Evolutionary conservation across 2,888 invertebrate genomes (phyloP).

Genomic region (Acanthacorydalis orientalis): DNA sequence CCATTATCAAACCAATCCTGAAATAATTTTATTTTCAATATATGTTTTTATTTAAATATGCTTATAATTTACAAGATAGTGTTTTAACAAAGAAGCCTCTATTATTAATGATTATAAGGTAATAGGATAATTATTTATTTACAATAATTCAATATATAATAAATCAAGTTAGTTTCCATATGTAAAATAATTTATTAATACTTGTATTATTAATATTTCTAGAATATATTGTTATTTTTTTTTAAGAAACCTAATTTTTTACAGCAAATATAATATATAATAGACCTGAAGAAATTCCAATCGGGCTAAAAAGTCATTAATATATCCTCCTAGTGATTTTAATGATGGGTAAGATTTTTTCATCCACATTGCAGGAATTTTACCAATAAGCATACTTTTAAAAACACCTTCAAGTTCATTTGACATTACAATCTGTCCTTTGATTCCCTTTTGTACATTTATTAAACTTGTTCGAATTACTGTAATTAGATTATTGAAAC

Average conservation of each 20-base stretch:
- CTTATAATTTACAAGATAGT: too few relatives aligned
- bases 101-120: too few relatives aligned
- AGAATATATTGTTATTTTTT: neutral
- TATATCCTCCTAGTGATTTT: constrained; percentile 76
- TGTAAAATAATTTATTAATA: too few relatives aligned
- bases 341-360: constrained; percentile 79
- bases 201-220: too few relatives aligned
- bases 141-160: too few relatives aligned
- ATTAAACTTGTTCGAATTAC: constrained; percentile 56
- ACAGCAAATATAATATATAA: neutral
- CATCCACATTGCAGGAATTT: constrained; percentile 72
- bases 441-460: constrained; percentile 72
- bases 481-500: constrained; percentile 55
- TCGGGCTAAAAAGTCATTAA: constrained; percentile 69
- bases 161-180: too few relatives aligned
- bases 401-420: constrained; percentile 72
- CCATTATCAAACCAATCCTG: constrained; percentile 71
- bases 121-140: too few relatives aligned
- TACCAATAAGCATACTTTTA: constrained; percentile 64
- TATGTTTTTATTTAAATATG: too few relatives aligned
- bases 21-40: constrained; percentile 10
- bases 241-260: neutral
- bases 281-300: constrained; percentile 68
- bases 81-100: too few relatives aligned
- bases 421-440: constrained; percentile 72